phyloP scores from a whole-genome alignment of 2,113 vertebrate species.

The Leucosticte australis region DNA sequence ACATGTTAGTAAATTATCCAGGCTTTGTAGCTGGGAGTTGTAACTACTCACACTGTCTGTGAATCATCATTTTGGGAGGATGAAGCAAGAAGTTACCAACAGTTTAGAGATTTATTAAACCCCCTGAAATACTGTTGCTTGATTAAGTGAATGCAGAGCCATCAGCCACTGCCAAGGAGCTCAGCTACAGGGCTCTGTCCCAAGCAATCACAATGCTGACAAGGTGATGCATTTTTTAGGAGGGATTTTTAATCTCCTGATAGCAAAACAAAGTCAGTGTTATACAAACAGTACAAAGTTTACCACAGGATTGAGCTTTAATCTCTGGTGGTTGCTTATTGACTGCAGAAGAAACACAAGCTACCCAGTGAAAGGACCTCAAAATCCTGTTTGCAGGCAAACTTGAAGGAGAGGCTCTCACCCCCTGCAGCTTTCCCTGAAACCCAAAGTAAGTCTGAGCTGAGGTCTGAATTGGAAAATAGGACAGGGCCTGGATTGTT shows the following conservation, averaged over 20 bases:
- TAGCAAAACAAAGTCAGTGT: background rate
- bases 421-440: background rate
- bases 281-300: slow-evolving; percentile 60
- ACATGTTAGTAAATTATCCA: background rate
- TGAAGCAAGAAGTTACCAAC: background rate
- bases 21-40: background rate
- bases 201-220: fast-evolving
- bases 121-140: background rate
- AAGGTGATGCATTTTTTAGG: background rate
- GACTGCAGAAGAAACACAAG: background rate
- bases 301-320: slow-evolving; percentile 49
- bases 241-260: background rate
- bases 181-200: background rate
- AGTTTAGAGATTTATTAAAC: background rate
- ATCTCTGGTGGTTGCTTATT: slow-evolving; percentile 36
- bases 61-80: background rate
- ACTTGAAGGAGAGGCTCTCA: background rate
- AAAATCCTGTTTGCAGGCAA: background rate
- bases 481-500: background rate
- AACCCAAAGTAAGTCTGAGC: slow-evolving; percentile 22
- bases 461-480: background rate
- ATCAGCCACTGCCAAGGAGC: background rate
- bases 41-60: background rate
- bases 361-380: background rate
- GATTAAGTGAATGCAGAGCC: background rate